A percentile compares a stretch with the other conserved stretches of the same genome.
Evolutionary conservation across 2,113 vertebrate genomes (phyloP).

Genomic region (Boleophthalmus pectinirostris): DNA sequence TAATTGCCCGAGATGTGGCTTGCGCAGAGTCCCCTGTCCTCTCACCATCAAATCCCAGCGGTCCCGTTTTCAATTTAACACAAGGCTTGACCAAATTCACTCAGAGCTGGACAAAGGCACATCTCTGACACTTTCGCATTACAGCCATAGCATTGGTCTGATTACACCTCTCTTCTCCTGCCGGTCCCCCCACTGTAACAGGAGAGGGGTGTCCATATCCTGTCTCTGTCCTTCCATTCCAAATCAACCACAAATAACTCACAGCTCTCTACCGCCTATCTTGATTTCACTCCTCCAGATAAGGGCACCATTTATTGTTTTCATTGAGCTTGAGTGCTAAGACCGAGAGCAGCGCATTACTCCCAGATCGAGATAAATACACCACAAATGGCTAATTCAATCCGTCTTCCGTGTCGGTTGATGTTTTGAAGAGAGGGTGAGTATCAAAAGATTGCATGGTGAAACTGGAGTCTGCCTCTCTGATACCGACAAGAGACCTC

Average conservation of each 20-base stretch:
- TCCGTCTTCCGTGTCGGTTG: conserved; percentile 51
- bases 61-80: conserved; percentile 78
- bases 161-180: conserved; percentile 64
- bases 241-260: conserved; percentile 75
- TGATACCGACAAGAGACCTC: conserved; percentile 48
- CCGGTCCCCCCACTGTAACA: conserved; percentile 49
- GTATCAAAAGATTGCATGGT: conserved; percentile 55
- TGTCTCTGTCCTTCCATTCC: conserved; percentile 51
- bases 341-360: conserved; percentile 65
- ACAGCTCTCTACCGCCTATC: conserved; percentile 63
- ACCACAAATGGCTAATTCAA: conserved; percentile 66
- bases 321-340: conserved; percentile 69
- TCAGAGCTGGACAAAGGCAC: conserved; percentile 49
- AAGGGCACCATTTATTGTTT: conserved; percentile 78
- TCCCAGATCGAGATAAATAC: conserved; percentile 67
- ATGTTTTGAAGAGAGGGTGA: conserved; percentile 53
- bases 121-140: conserved; percentile 76
- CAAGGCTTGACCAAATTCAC: conserved; percentile 64
- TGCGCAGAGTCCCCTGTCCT: conserved; percentile 41
- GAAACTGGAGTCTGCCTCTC: conserved; percentile 56
- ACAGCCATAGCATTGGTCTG: conserved; percentile 58
- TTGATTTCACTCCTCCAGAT: conserved; percentile 74
- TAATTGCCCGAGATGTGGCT: conserved; percentile 67
- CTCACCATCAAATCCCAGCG: conserved; percentile 70
- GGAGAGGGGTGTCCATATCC: conserved; percentile 72